Conservation (phyloP, 1,140 invertebrate species). For the Panonychus citri region DNA sequence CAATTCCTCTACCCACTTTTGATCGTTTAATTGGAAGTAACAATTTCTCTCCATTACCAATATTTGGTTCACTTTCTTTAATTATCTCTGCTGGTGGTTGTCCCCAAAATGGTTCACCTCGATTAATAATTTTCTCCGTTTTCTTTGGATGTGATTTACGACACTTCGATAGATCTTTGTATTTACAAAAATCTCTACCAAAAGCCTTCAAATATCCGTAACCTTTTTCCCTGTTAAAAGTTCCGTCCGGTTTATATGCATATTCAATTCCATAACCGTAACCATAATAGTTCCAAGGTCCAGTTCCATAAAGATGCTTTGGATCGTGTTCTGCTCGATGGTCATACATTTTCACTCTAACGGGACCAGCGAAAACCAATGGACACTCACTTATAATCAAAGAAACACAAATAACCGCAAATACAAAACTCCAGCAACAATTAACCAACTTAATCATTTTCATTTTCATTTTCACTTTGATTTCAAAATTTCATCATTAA, state of each 20-base stretch:
- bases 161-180: not conserved
- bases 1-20: too few species aligned
- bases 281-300: constrained; percentile 4
- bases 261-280: constrained; percentile 9
- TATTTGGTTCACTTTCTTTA: too few species aligned
- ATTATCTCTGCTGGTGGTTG: not conserved
- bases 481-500: too few species aligned
- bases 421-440: too few species aligned
- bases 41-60: too few species aligned
- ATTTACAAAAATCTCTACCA: constrained; percentile 5
- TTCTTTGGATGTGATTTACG: not conserved
- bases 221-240: constrained; percentile 3
- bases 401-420: too few species aligned
- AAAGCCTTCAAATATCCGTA: constrained; percentile 5
- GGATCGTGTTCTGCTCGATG: constrained; percentile 8
- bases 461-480: too few species aligned
- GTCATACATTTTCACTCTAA: constrained; percentile 8
- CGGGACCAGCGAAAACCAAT: not conserved
- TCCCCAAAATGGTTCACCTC: not conserved
- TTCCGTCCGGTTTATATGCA: constrained; percentile 1
- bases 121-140: not conserved
- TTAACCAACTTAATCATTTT: not conserved
- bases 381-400: not conserved
- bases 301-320: not conserved
- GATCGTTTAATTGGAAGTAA: too few species aligned